phyloP scores from a whole-genome alignment of 2,113 vertebrate species.

The Xiphias gladius region DNA sequence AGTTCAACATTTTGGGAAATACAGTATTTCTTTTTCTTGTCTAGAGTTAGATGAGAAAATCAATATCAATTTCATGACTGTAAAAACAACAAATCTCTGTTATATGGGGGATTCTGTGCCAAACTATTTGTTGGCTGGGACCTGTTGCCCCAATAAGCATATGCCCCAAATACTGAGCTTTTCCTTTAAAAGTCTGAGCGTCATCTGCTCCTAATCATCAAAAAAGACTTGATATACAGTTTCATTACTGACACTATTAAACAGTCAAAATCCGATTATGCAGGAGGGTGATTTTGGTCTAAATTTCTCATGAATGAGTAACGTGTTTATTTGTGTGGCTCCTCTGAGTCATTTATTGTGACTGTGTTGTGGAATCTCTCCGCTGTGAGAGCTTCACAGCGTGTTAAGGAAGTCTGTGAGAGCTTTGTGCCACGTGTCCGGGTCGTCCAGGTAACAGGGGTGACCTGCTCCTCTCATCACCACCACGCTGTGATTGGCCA shows the following conservation, averaged over 20 bases:
- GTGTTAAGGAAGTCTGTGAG: slow-evolving; percentile 89
- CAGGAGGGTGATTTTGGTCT: background rate
- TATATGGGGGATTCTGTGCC: background rate
- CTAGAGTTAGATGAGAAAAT: background rate
- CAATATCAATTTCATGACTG: too few species aligned
- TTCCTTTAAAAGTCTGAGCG: background rate
- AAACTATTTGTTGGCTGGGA: background rate
- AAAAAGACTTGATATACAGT: slow-evolving; percentile 14
- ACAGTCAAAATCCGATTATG: slow-evolving; percentile 13
- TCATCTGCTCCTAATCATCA: slow-evolving; percentile 4
- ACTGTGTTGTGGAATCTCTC: background rate
- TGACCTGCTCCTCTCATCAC: slow-evolving; percentile 92
- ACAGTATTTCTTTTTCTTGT: background rate
- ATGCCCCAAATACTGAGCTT: background rate
- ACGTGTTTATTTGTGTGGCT: slow-evolving; percentile 9
- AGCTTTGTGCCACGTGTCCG: slow-evolving; percentile 89
- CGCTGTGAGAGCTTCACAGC: slow-evolving; percentile 67
- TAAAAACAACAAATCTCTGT: background rate
- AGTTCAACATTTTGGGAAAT: background rate
- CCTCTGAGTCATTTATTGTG: slow-evolving; percentile 6
- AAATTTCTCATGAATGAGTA: slow-evolving; percentile 15
- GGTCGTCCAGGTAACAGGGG: slow-evolving; percentile 95
- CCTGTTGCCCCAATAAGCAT: background rate
- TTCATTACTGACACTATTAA: background rate
- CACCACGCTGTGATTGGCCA: slow-evolving; percentile 91